phyloP scores from a whole-genome alignment of 2,797 vertebrate genomes.

The Sebastes wilsoni region DNA sequence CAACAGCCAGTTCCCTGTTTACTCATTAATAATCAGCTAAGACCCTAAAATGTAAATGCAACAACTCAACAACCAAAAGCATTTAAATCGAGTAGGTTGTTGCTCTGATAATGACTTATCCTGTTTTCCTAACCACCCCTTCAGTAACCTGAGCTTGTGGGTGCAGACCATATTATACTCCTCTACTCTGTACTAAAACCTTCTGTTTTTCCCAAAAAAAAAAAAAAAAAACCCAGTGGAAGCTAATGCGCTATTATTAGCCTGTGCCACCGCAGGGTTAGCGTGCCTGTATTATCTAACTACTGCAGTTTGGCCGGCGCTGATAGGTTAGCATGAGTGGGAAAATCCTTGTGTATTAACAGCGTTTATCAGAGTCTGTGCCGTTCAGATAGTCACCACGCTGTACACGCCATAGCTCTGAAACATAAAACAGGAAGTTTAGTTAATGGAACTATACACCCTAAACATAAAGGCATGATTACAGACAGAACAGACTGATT shows the following conservation, averaged over 20 bases:
- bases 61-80: not conserved
- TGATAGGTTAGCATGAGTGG: slow-evolving; percentile 74
- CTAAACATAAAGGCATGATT: slow-evolving; percentile 47
- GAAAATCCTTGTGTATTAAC: slow-evolving; percentile 76
- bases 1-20: slow-evolving; percentile 20
- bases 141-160: slow-evolving; percentile 44
- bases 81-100: slow-evolving; percentile 41
- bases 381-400: slow-evolving; percentile 68
- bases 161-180: slow-evolving; percentile 48
- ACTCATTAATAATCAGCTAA: slow-evolving; percentile 33
- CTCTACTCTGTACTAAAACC: slow-evolving; percentile 54
- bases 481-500: slow-evolving; percentile 21
- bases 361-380: slow-evolving; percentile 74
- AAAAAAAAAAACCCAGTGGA: slow-evolving; percentile 59
- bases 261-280: slow-evolving; percentile 63
- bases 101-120: slow-evolving; percentile 52
- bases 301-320: slow-evolving; percentile 69
- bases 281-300: slow-evolving; percentile 79
- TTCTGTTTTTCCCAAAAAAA: slow-evolving; percentile 46
- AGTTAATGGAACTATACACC: slow-evolving; percentile 25
- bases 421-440: slow-evolving; percentile 33
- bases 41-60: slow-evolving; percentile 48
- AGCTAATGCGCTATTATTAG: slow-evolving; percentile 78
- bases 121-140: slow-evolving; percentile 50
- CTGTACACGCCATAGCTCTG: not conserved